phyloP scores from a whole-genome alignment of 2,888 invertebrate species.

The Apotomis turbidana region DNA sequence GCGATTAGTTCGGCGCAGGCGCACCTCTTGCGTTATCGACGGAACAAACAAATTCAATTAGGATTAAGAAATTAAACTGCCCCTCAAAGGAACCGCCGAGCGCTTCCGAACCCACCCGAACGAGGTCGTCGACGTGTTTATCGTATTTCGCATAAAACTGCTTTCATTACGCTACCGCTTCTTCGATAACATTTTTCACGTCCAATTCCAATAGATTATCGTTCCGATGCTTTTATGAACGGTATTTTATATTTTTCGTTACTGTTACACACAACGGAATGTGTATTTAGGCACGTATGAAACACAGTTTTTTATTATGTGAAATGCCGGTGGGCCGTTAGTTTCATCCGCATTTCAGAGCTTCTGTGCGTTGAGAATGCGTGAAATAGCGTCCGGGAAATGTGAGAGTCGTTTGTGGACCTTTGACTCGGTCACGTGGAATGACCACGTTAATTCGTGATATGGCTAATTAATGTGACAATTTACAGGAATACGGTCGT shows the following conservation, averaged over 20 bases:
- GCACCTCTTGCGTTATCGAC: conserved; percentile 66
- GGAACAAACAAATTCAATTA: conserved; percentile 82
- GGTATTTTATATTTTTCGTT: conserved; percentile 37
- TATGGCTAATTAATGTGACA: conserved; percentile 65
- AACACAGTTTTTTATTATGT: conserved; percentile 48
- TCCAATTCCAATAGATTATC: conserved; percentile 42
- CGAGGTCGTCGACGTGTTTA: conserved; percentile 65
- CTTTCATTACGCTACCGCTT: conserved; percentile 42
- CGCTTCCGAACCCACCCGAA: conserved; percentile 62
- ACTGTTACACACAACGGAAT: conserved; percentile 41
- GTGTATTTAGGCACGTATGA: conserved; percentile 46
- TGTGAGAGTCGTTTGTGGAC: conserved; percentile 65
- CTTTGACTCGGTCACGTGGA: conserved; percentile 67
- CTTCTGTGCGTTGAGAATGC: conserved; percentile 38
- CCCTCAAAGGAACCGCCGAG: conserved; percentile 71
- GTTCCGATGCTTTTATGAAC: conserved; percentile 37
- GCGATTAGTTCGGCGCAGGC: conserved; percentile 56
- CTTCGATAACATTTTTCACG: conserved; percentile 42
- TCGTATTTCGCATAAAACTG: conserved; percentile 61
- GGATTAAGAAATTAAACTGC: conserved; percentile 79
- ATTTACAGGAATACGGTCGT: conserved; percentile 55
- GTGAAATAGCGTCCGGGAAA: conserved; percentile 30
- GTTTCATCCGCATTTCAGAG: conserved; percentile 42
- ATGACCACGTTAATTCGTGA: conserved; percentile 57
- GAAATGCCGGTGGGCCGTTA: conserved; percentile 46